Base-by-base conservation (phyloP, 2,888 invertebrate species). In the Dendrolimus houi region DNA sequence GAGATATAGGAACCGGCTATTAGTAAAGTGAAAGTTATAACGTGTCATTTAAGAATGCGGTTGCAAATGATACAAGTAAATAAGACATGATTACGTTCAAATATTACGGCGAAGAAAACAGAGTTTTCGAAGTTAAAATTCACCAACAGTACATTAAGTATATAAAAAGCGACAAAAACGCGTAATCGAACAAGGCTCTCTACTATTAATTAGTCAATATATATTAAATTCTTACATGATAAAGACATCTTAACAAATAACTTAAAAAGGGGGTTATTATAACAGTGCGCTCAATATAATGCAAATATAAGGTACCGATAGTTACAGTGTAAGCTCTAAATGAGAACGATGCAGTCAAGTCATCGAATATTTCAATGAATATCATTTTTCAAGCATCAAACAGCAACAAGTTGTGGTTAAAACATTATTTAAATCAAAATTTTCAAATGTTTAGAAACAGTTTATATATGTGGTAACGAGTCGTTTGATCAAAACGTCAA, bases 151-250 rank as follows among this genome's bases (percentile, higher is more conserved):
- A 29, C 29, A 83, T 75, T 71, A 76, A 77, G 71, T 82, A 56
- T 74, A 72, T 81, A 83, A 83, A 71, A 87, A 86, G 87, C 87
- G 80, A 82, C 70, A 75, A 73, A 79, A 83, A 85, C 81, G 79
- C 81, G 75, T 81, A 47, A 79, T 83, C 78, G 84, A 85, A 87
- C 84, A 79, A 87, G 83, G 85, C 86, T 83, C 76, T 70, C 82
- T 85, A 87, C 77, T 69, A 80, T 81, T 78, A 77, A 83, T 82
- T 83, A 81, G 81, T 84, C 79, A 79, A 82, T 83, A 85, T 85
- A 87, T 87, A 85, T 85, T 86, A 87, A 87, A 87, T 83, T 87
- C 87, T 88, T 87, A 89, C 82, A 83, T 87, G 87, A 87, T 87
- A 88, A 86, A 88, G 85, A 86, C 79, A 85, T 77, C 87, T 87